These are phyloP conservation scores for Trinectes maculatus DNA, from an alignment of 2,113 vertebrate species.

Conservation along the genomic window DNA sequence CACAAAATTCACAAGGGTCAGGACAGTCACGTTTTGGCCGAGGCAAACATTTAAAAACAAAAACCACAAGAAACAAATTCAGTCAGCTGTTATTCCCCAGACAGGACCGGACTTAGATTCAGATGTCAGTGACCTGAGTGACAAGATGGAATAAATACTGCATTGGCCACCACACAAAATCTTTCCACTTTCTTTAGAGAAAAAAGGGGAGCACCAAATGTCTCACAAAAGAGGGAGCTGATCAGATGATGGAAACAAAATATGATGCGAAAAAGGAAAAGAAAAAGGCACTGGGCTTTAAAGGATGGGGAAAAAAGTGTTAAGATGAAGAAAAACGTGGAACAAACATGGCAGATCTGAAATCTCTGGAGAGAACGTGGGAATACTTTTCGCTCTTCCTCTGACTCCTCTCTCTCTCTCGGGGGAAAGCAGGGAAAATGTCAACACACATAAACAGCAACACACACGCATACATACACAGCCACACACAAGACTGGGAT, in stretches of 20 bases:
- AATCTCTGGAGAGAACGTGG: slow-evolving; percentile 66
- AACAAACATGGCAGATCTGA: slow-evolving; percentile 63
- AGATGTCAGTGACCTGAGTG: slow-evolving; percentile 20
- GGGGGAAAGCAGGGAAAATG: slow-evolving; percentile 65
- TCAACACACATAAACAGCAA: slow-evolving; percentile 58
- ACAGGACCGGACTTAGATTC: slow-evolving; percentile 9
- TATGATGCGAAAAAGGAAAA: slow-evolving; percentile 36
- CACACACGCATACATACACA: slow-evolving; percentile 18
- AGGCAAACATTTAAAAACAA: neutral
- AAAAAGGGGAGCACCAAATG: slow-evolving; percentile 40
- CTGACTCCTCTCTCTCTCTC: slow-evolving; percentile 55
- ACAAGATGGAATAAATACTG: slow-evolving; percentile 46
- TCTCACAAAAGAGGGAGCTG: slow-evolving; percentile 37
- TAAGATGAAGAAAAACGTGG: slow-evolving; percentile 41
- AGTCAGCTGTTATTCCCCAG: slow-evolving; percentile 14
- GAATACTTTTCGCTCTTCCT: slow-evolving; percentile 68
- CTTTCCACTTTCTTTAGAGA: slow-evolving; percentile 35
- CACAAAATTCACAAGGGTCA: slow-evolving; percentile 43
- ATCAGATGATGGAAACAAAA: slow-evolving; percentile 54
- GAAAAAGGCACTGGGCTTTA: slow-evolving; percentile 14
- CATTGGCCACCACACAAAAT: slow-evolving; percentile 22
- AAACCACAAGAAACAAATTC: neutral
- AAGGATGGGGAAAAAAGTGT: slow-evolving; percentile 10
- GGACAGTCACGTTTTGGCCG: neutral
- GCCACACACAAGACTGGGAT: slow-evolving; percentile 38